A percentile compares a stretch with the other conserved stretches of the same genome.
phyloP scores from a whole-genome alignment of 2,797 vertebrate genomes.

The Acrossocheilus fasciatus region DNA sequence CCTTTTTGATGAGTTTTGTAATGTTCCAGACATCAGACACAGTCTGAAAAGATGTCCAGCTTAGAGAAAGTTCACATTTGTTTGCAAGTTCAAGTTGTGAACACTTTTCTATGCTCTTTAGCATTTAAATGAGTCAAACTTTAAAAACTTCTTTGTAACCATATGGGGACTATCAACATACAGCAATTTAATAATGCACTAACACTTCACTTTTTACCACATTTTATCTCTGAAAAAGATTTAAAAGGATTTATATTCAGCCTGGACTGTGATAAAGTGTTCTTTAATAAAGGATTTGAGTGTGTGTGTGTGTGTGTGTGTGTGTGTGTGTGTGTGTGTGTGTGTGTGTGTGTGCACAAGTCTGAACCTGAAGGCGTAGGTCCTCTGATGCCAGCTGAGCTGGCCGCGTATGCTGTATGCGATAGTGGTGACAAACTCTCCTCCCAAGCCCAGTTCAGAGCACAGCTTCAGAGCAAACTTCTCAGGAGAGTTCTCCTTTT shows the following conservation, averaged over 20 bases:
- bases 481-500: constrained; percentile 97
- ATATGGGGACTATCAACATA: background rate
- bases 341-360: background rate
- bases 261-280: background rate
- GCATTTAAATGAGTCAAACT: background rate
- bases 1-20: constrained; percentile 13
- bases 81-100: background rate
- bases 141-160: background rate
- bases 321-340: background rate
- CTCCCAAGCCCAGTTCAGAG: constrained; percentile 94
- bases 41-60: constrained; percentile 8
- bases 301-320: background rate
- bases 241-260: background rate
- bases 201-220: background rate
- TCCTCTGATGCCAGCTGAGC: constrained; percentile 99
- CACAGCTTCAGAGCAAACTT: constrained; percentile 97
- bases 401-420: constrained; percentile 98
- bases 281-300: constrained; percentile 1
- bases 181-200: background rate
- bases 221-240: background rate
- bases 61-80: constrained; percentile 3
- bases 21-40: background rate
- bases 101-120: background rate
- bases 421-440: constrained; percentile 98
- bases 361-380: constrained; percentile 94